Percentiles rank a stretch among this genome's conserved stretches.
These are phyloP conservation scores for Nothobranchius furzeri DNA, from an alignment of 2,113 vertebrate species.

Conservation along the genomic window DNA sequence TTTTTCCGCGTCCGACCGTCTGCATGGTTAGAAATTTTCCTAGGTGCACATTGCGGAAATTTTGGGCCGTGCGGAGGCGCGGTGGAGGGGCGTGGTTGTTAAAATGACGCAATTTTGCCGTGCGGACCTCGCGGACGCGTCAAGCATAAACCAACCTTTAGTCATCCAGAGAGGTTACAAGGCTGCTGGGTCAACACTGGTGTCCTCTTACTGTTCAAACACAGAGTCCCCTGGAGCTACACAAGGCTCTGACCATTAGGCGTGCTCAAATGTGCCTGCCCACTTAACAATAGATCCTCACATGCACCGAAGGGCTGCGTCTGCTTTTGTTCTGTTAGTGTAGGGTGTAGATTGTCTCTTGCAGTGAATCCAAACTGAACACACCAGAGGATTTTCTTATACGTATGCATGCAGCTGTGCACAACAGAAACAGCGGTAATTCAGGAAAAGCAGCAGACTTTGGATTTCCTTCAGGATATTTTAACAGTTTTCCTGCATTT, in stretches of 20 bases:
- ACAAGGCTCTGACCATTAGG: slow-evolving; percentile 49
- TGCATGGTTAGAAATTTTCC: too few relatives aligned
- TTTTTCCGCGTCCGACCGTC: too few relatives aligned
- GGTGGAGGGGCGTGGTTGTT: too few relatives aligned
- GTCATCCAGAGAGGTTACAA: slow-evolving; percentile 31
- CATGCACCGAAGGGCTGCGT: slow-evolving; percentile 50
- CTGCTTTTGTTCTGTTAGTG: slow-evolving; percentile 28
- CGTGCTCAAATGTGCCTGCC: slow-evolving; percentile 41
- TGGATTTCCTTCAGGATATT: neutral
- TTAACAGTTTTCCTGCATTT: neutral
- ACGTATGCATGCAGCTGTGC: slow-evolving; percentile 17
- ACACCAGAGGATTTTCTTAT: slow-evolving; percentile 61
- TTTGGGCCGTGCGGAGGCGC: too few relatives aligned
- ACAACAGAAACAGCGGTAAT: slow-evolving; percentile 3
- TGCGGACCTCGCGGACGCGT: too few relatives aligned
- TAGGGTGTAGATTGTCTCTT: slow-evolving; percentile 41
- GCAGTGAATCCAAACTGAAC: slow-evolving; percentile 49
- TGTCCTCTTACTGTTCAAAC: slow-evolving; percentile 69
- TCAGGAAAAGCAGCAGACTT: neutral
- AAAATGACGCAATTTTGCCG: too few relatives aligned
- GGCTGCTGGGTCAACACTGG: slow-evolving; percentile 63
- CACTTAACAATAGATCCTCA: slow-evolving; percentile 58
- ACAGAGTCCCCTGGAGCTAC: slow-evolving; percentile 49
- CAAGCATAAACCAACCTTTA: neutral
- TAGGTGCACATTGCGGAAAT: too few relatives aligned